A percentile compares a stretch with the other conserved stretches of the same genome.
phyloP scores from a whole-genome alignment of 1,140 invertebrate genomes.

The Orchestia grillus region DNA sequence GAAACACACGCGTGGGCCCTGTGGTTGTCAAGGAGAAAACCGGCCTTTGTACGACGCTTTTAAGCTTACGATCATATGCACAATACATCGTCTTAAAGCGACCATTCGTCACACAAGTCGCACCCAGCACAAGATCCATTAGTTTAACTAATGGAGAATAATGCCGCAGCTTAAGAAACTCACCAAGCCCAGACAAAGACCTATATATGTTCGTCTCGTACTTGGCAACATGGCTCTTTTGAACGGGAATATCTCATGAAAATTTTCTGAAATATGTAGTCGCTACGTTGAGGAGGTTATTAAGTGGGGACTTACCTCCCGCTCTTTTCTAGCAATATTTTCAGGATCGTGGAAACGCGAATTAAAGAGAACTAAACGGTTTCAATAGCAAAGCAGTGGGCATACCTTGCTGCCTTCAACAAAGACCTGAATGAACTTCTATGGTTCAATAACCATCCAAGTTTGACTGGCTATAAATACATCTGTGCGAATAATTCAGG shows the following conservation, averaged over 20 bases:
- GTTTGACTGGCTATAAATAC: too few relatives aligned
- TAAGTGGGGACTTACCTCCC: neutral
- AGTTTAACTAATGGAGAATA: slow-evolving; percentile 32
- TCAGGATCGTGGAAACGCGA: neutral
- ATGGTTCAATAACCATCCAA: too few relatives aligned
- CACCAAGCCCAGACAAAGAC: neutral
- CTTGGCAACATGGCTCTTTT: neutral
- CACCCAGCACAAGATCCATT: slow-evolving; percentile 20
- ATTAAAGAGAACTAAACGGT: too few relatives aligned
- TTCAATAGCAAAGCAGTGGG: too few relatives aligned
- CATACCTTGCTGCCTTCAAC: too few relatives aligned
- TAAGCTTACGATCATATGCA: neutral
- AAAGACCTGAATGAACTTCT: too few relatives aligned
- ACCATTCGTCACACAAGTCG: slow-evolving; percentile 17
- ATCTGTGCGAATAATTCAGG: too few relatives aligned
- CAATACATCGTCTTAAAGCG: neutral
- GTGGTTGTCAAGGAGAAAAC: neutral
- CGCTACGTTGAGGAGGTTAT: neutral
- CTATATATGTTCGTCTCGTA: neutral
- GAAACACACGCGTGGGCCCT: neutral
- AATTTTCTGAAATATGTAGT: neutral
- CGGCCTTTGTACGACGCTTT: neutral
- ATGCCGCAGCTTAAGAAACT: neutral
- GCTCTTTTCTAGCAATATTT: neutral
- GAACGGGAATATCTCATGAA: neutral